These are phyloP conservation scores for Sphaerodactylus townsendi DNA, from an alignment of 2,113 vertebrate species.

Conservation along the genomic window DNA sequence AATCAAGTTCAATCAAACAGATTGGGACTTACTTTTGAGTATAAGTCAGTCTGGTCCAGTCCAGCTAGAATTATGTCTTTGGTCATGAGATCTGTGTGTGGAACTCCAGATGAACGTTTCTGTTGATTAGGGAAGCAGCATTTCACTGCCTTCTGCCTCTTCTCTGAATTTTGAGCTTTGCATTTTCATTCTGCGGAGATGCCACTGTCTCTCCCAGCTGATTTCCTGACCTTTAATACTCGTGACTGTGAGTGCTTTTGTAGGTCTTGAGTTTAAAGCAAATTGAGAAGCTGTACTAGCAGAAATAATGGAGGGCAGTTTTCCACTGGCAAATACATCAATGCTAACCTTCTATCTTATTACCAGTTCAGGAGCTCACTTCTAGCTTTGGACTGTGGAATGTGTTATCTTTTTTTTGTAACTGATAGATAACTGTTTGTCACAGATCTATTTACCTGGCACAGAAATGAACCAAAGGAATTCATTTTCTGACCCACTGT, in stretches of 20 bases:
- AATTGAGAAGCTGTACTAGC: constrained; percentile 17
- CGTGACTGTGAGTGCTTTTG: neutral
- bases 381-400: rapidly evolving
- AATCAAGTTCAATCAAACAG: no score
- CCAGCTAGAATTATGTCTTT: neutral
- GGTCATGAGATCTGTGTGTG: neutral
- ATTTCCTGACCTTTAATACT: neutral
- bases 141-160: neutral
- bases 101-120: neutral
- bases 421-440: neutral
- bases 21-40: no score
- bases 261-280: rapidly evolving
- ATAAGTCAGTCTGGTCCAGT: no score
- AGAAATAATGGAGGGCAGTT: neutral
- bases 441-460: neutral
- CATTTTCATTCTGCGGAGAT: neutral
- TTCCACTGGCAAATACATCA: neutral
- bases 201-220: neutral
- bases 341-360: neutral
- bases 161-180: neutral
- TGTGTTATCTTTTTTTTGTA: neutral
- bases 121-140: neutral
- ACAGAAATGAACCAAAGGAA: neutral
- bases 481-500: neutral
- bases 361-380: neutral